A percentile compares a stretch with the other conserved stretches of the same genome.
These are phyloP conservation scores for Polypedilum vanderplanki DNA, from an alignment of 1,140 invertebrate genomes.

Conservation along the genomic window DNA sequence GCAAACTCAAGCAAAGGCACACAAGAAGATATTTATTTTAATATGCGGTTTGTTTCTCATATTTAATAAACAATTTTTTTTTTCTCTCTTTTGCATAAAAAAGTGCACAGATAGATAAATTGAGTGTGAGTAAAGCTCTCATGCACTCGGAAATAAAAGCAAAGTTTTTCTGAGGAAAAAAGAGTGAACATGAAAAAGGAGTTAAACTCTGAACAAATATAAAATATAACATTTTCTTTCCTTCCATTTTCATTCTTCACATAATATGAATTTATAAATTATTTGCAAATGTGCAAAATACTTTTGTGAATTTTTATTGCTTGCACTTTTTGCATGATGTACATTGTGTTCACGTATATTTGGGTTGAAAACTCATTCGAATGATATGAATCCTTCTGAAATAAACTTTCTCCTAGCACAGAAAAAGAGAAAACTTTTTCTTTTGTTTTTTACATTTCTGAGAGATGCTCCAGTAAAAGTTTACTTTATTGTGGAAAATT, in stretches of 20 bases:
- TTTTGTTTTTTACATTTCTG: not conserved
- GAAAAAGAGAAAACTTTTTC: not conserved
- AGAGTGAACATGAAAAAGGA: conserved; percentile 9
- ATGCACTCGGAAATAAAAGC: not conserved
- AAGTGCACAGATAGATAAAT: not conserved
- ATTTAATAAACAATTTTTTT: conserved; percentile 16
- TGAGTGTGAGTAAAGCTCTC: not conserved
- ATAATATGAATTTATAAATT: conserved; percentile 21
- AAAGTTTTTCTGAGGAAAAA: not conserved
- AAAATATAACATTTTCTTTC: not conserved
- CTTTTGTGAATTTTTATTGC: not conserved
- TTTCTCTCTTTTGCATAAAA: not conserved
- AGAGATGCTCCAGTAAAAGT: not conserved
- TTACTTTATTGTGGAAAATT: not conserved
- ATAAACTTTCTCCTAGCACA: not conserved
- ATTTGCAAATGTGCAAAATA: conserved; percentile 26
- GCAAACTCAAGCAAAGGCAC: not conserved
- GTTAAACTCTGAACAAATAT: not conserved
- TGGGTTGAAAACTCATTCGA: not conserved
- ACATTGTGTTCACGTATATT: not conserved
- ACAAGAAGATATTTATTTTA: conserved; percentile 21
- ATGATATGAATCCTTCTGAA: not conserved
- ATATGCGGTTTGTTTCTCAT: conserved; percentile 21
- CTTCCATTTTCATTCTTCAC: too few relatives aligned
- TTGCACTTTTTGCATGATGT: conserved; percentile 15